phyloP scores from a whole-genome alignment of 1,140 invertebrate genomes.

The Camponotus vicinus region DNA sequence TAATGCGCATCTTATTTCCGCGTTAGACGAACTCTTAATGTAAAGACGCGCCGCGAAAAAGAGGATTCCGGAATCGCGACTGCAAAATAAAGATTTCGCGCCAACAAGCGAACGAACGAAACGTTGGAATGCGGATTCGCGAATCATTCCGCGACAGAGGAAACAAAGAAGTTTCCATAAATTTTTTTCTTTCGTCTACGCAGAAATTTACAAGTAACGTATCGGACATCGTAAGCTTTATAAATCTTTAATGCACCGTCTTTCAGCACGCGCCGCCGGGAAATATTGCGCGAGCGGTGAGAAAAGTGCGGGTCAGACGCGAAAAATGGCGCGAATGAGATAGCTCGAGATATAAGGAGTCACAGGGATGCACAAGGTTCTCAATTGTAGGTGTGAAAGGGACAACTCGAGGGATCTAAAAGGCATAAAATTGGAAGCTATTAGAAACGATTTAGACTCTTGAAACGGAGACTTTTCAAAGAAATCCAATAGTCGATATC shows the following conservation, averaged over 20 bases:
- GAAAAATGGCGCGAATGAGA: conserved; percentile 23
- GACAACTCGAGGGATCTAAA: neutral
- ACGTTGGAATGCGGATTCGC: conserved; percentile 37
- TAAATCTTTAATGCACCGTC: conserved; percentile 61
- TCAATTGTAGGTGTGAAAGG: conserved; percentile 9
- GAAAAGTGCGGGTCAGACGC: conserved; percentile 54
- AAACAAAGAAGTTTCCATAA: conserved; percentile 11
- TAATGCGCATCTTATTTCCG: conserved; percentile 37
- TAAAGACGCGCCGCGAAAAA: conserved; percentile 25
- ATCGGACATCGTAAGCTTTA: conserved; percentile 50
- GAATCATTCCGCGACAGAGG: conserved; percentile 18
- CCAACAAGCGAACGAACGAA: conserved; percentile 22
- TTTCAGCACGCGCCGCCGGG: conserved; percentile 52
- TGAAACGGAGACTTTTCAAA: too few species aligned
- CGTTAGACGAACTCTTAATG: conserved; percentile 58
- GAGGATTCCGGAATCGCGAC: conserved; percentile 28
- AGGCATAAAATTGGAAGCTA: too few species aligned
- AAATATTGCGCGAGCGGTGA: conserved; percentile 63
- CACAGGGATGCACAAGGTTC: neutral
- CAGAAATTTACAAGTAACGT: conserved; percentile 57
- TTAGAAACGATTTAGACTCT: too few species aligned
- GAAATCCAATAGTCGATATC: too few species aligned
- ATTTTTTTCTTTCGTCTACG: conserved; percentile 23
- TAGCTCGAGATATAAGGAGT: conserved; percentile 20
- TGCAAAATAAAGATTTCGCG: conserved; percentile 52